Evolutionary conservation across 1,140 invertebrate genomes (phyloP).

Genomic region (Chlorops oryzae): DNA sequence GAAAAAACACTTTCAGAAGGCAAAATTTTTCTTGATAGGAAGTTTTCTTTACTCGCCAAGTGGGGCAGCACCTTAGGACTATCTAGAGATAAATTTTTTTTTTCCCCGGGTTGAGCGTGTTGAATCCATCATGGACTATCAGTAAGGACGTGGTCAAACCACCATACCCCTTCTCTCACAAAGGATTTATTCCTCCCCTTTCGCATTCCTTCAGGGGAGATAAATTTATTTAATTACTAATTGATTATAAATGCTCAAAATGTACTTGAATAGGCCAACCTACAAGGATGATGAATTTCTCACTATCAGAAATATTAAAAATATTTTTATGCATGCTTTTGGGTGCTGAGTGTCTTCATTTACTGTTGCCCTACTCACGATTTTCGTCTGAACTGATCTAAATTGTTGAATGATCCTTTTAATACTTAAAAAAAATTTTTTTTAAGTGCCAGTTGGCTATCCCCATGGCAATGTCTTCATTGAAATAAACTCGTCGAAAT

Average conservation of each 20-base stretch:
- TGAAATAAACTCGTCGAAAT: no score
- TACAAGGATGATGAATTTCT: slow-evolving; percentile 64
- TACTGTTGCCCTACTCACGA: slow-evolving; percentile 53
- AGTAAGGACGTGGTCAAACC: no score
- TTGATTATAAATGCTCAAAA: slow-evolving; percentile 23
- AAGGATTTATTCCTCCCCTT: no score
- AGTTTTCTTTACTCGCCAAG: slow-evolving; percentile 52
- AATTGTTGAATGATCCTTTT: not conserved
- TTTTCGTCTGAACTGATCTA: not conserved
- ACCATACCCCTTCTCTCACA: no score
- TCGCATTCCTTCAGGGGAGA: no score
- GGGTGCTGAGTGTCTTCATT: slow-evolving; percentile 57
- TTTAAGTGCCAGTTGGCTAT: no score
- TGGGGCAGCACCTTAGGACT: slow-evolving; percentile 62
- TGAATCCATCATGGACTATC: slow-evolving; percentile 64
- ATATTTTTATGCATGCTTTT: slow-evolving; percentile 74
- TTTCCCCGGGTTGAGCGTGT: slow-evolving; percentile 67
- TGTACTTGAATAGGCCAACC: slow-evolving; percentile 53
- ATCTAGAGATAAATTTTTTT: slow-evolving; percentile 58
- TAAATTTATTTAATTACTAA: slow-evolving; percentile 63
- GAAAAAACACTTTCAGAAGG: not conserved
- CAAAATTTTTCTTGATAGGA: slow-evolving; percentile 48
- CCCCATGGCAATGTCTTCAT: no score
- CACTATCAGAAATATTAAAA: slow-evolving; percentile 66
- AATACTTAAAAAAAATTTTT: no score